These are phyloP conservation scores for Nannobrachium achirus DNA, from an alignment of 2,113 vertebrate genomes.

Conservation along the genomic window DNA sequence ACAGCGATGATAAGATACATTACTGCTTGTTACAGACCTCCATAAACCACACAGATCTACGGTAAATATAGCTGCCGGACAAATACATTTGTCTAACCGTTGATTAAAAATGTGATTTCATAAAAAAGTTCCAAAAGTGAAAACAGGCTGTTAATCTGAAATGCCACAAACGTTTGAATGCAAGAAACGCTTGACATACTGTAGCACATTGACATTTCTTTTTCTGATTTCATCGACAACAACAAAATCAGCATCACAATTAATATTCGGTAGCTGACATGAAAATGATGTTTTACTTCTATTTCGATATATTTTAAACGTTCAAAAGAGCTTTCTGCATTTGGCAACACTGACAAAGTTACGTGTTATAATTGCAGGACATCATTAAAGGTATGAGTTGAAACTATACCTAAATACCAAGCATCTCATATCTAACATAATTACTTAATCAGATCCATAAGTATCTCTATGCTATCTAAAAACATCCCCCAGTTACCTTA, in stretches of 20 bases:
- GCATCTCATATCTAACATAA: conserved; percentile 27
- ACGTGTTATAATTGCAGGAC: conserved; percentile 11
- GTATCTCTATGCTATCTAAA: conserved; percentile 53
- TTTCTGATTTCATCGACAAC: neutral
- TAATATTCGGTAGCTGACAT: conserved; percentile 56
- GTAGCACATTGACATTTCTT: neutral
- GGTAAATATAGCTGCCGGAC: conserved; percentile 46
- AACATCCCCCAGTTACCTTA: conserved; percentile 6
- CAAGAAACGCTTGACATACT: neutral
- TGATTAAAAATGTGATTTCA: conserved; percentile 20
- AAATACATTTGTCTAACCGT: conserved; percentile 1
- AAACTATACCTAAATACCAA: conserved; percentile 24
- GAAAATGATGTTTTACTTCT: conserved; percentile 8
- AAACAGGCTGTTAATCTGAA: neutral
- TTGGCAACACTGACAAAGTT: conserved; percentile 44
- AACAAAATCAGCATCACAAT: conserved; percentile 21
- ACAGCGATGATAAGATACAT: too few relatives aligned
- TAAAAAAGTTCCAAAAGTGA: neutral
- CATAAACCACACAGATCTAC: neutral
- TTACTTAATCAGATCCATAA: conserved; percentile 12
- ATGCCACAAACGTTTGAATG: neutral
- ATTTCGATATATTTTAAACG: neutral
- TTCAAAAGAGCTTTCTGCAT: conserved; percentile 9
- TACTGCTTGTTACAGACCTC: neutral
- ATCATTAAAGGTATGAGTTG: neutral